Evolutionary conservation across 2,888 invertebrate species (phyloP), one percentile per base, ranked within the genome.

Genomic region (Marronus borbonicus): DNA sequence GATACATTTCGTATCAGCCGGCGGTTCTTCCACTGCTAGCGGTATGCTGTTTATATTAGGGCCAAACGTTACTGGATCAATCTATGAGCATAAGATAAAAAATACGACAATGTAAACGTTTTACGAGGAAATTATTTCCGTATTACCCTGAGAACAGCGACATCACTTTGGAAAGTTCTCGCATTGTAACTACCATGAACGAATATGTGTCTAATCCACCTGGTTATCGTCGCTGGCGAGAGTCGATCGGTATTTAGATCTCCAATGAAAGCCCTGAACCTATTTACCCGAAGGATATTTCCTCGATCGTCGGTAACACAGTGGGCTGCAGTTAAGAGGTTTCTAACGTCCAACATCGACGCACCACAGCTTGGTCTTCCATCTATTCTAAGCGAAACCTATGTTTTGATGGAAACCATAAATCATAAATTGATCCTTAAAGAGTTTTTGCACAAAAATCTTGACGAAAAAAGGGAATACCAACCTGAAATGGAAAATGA

Each of bases 401-500:
- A 28, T 20, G 7, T 0, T 4, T 31, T 5, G 31, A 31, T 0
- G 31, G 31, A 5, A 31, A 31, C 31, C 31, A 5, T 31, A 31
- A 31, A 31, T 31, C 3, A 3, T 31, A 5, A 5, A 31, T 31
- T 31, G 0, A 31, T 31, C 31, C 4, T 5, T 31, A 31, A 31
- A 31, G 31, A 31, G 3, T 31, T 31, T 31, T 0, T 31, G 3
- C 0, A 31, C 0, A 5, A 31, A 5, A 31, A 44, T 12, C 44
- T 44, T 44, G 12, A 44, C 7, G 1, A 44, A 44, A 44, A 10
- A 44, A 44, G 8, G 10, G 12, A 44, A 44, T 44, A 44, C 31
- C 58, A 78, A 80, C 81, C 79, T 81, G 81, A 65, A 80, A 81
- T 20, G 79, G 58, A 75, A 81, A 81, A 5, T 76, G 50, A 24